phyloP scores from a whole-genome alignment of 1,140 invertebrate genomes.

The Pemphigus obesinymphae region DNA sequence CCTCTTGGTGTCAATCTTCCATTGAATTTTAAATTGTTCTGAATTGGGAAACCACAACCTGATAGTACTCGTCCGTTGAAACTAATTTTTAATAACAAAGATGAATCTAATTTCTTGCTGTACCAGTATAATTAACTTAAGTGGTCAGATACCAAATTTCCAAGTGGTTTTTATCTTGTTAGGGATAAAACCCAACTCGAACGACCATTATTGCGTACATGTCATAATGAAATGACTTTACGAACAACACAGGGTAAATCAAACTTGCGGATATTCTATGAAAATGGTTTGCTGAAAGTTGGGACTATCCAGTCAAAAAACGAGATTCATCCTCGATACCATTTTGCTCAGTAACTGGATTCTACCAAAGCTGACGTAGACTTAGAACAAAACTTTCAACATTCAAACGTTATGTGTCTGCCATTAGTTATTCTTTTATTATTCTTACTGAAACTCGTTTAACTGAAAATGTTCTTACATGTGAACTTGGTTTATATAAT shows the following conservation, averaged over 20 bases:
- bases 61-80: background rate
- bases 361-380: background rate
- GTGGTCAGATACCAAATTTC: background rate
- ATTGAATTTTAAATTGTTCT: background rate
- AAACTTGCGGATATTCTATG: too few species aligned
- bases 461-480: background rate
- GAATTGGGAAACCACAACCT: background rate
- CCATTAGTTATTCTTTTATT: background rate
- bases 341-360: background rate
- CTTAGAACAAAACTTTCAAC: background rate
- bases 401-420: background rate
- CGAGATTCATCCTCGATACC: background rate
- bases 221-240: background rate
- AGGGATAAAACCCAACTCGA: too few species aligned
- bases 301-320: background rate
- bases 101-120: background rate
- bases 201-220: too few species aligned
- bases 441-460: background rate
- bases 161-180: background rate
- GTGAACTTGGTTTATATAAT: background rate
- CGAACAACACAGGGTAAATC: too few species aligned
- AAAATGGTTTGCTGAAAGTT: background rate
- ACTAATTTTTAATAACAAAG: background rate
- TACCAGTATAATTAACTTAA: background rate
- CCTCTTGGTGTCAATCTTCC: too few species aligned